A percentile compares a stretch with the other conserved stretches of the same genome.
phyloP scores from a whole-genome alignment of 2,797 vertebrate genomes.

The Babyrousa celebensis region DNA sequence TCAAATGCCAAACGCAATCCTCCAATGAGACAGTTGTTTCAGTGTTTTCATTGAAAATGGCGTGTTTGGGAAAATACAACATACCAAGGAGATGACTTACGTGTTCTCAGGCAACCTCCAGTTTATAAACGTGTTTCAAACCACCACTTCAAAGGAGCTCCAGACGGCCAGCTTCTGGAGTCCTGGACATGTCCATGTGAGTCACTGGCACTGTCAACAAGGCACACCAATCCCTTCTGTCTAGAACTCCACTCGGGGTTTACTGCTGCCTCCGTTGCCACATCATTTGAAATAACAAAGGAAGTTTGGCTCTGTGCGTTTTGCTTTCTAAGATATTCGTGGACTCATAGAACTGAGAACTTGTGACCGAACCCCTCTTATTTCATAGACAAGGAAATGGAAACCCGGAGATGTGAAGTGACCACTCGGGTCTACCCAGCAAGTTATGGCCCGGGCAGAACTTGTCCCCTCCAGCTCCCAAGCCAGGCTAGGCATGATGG shows the following conservation, averaged over 20 bases:
- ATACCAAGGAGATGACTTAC: slow-evolving; percentile 55
- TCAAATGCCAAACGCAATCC: slow-evolving; percentile 2
- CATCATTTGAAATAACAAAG: not conserved
- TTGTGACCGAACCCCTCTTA: not conserved
- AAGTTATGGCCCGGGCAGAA: not conserved
- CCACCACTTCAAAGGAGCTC: slow-evolving; percentile 71
- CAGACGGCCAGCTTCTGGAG: slow-evolving; percentile 26
- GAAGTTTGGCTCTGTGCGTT: not conserved
- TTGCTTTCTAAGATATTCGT: slow-evolving; percentile 74
- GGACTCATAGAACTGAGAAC: slow-evolving; percentile 10
- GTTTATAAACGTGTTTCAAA: slow-evolving; percentile 69
- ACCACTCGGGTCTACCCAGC: slow-evolving; percentile 27
- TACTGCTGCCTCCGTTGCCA: not conserved
- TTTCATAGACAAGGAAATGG: slow-evolving; percentile 4
- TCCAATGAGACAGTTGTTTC: slow-evolving; percentile 63
- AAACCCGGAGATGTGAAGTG: not conserved
- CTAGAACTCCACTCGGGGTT: not conserved
- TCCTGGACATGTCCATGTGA: not conserved
- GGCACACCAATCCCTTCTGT: slow-evolving; percentile 21
- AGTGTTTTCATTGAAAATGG: slow-evolving; percentile 60
- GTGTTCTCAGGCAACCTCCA: slow-evolving; percentile 50
- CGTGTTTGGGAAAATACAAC: slow-evolving; percentile 65
- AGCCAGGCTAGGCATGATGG: too few species aligned
- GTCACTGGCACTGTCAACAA: slow-evolving; percentile 58
- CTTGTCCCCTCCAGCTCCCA: not conserved